A percentile compares a stretch with the other conserved stretches of the same genome.
These are phyloP conservation scores for Pardosa pseudoannulata DNA, from an alignment of 2,888 invertebrate genomes.

Conservation along the genomic window DNA sequence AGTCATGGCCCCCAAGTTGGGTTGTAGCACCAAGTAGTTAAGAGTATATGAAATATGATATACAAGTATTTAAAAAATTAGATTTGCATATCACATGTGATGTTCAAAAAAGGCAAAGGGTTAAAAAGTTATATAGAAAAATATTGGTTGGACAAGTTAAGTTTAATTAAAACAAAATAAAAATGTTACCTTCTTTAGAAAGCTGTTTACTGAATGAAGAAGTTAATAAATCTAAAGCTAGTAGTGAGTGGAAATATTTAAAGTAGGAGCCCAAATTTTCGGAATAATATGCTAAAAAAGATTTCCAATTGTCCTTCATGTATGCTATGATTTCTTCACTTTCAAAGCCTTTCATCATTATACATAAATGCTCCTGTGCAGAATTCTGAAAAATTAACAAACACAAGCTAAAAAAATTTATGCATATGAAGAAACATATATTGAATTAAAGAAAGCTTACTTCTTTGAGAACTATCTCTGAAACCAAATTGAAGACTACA, in stretches of 20 bases:
- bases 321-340: constrained; percentile 75
- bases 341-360: constrained; percentile 88
- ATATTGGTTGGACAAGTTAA: too few relatives aligned
- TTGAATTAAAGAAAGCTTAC: neutral
- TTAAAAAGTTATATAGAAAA: too few relatives aligned
- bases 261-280: constrained; percentile 88
- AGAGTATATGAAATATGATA: too few relatives aligned
- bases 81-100: too few relatives aligned
- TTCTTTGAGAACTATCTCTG: too few relatives aligned
- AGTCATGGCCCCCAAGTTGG: too few relatives aligned
- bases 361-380: constrained; percentile 97
- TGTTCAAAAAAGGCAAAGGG: too few relatives aligned
- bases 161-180: too few relatives aligned
- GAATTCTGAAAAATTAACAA: constrained; percentile 88
- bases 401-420: constrained; percentile 46
- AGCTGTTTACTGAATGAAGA: neutral
- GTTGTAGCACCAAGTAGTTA: too few relatives aligned
- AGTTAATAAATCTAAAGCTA: constrained; percentile 81
- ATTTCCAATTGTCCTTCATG: constrained; percentile 54
- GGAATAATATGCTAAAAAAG: constrained; percentile 87
- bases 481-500: too few relatives aligned
- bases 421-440: neutral
- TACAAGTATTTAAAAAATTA: too few relatives aligned
- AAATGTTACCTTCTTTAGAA: constrained; percentile 22
- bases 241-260: constrained; percentile 84